These are phyloP conservation scores for Magallana ariakensis DNA, from an alignment of 1,140 invertebrate species.

Conservation along the genomic window DNA sequence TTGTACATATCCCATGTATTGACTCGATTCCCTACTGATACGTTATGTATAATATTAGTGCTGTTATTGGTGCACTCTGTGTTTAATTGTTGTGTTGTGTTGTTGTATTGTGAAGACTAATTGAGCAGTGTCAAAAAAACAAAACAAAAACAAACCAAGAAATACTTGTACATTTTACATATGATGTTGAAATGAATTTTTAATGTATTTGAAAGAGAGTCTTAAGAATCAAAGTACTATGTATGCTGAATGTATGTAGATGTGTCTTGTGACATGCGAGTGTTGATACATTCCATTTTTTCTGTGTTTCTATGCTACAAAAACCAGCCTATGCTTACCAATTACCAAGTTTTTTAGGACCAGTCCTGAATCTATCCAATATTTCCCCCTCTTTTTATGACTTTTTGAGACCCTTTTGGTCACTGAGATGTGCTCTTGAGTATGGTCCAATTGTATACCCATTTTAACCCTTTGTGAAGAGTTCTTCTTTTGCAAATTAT, in stretches of 20 bases:
- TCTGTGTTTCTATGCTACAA: slow-evolving; percentile 25
- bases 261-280: slow-evolving; percentile 1
- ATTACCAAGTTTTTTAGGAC: neutral
- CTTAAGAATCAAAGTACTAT: slow-evolving; percentile 14
- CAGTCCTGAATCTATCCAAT: neutral
- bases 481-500: slow-evolving; percentile 25
- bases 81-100: slow-evolving; percentile 21
- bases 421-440: neutral
- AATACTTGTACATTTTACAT: slow-evolving; percentile 18
- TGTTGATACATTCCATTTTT: slow-evolving; percentile 30
- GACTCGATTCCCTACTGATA: neutral
- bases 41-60: neutral
- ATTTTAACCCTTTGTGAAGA: slow-evolving; percentile 5
- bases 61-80: slow-evolving; percentile 5
- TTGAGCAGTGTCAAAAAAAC: slow-evolving; percentile 29
- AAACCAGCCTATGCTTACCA: slow-evolving; percentile 17
- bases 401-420: neutral
- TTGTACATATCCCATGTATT: slow-evolving; percentile 27
- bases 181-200: slow-evolving; percentile 8
- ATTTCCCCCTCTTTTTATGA: neutral
- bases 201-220: slow-evolving; percentile 7
- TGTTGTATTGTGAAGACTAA: slow-evolving; percentile 1
- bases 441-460: neutral
- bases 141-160: no score
- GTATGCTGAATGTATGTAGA: slow-evolving; percentile 35